Evolutionary conservation across 2,888 invertebrate species (phyloP).

Genomic region (Dolichomitus sp.): DNA sequence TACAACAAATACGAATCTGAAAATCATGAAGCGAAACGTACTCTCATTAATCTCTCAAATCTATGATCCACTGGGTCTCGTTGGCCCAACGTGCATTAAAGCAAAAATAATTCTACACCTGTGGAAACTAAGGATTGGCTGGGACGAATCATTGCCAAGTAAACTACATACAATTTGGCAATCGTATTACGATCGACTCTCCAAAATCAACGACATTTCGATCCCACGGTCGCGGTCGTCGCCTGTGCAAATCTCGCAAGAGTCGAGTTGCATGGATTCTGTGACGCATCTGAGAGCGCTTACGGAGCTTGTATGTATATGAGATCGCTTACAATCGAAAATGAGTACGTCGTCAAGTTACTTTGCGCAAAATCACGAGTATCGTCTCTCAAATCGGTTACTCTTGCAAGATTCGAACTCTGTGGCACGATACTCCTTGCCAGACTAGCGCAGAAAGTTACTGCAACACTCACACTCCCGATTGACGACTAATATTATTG

Average conservation of each 20-base stretch:
- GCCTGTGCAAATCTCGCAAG: background rate
- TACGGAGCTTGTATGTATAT: constrained; percentile 20
- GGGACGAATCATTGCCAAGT: constrained; percentile 1
- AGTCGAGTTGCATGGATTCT: constrained; percentile 24
- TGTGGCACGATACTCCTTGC: constrained; percentile 59
- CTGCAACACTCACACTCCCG: constrained; percentile 34
- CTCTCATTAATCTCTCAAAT: background rate
- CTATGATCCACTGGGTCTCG: constrained; percentile 15
- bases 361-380: constrained; percentile 45
- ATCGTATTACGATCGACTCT: background rate
- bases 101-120: constrained; percentile 28
- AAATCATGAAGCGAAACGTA: constrained; percentile 10
- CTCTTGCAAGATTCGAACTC: constrained; percentile 63
- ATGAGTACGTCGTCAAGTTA: constrained; percentile 1
- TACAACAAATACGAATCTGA: background rate
- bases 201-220: constrained; percentile 20
- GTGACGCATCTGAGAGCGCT: constrained; percentile 14
- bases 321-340: background rate
- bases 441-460: constrained; percentile 35
- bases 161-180: background rate
- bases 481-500: constrained; percentile 57
- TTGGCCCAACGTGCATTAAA: constrained; percentile 5
- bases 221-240: background rate
- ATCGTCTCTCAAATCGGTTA: constrained; percentile 54
- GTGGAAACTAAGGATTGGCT: background rate